These are phyloP conservation scores for Strigamia transsilvanica DNA, from an alignment of 2,888 invertebrate genomes.

Conservation along the genomic window DNA sequence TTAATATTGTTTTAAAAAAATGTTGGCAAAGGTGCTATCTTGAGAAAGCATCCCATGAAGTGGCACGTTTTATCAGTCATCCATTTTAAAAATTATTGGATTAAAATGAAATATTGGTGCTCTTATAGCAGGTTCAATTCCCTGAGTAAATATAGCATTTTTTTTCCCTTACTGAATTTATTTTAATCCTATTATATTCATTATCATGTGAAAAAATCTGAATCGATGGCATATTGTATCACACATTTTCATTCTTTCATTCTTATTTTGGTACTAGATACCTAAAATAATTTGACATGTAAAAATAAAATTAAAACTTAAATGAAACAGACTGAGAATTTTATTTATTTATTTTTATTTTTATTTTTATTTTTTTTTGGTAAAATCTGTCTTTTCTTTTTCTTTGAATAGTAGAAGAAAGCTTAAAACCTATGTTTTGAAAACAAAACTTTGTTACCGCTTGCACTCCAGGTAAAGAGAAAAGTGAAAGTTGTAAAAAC, in stretches of 20 bases:
- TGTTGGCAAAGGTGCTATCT: constrained; percentile 39
- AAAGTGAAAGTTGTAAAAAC: constrained; percentile 39
- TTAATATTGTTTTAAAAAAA: constrained; percentile 2
- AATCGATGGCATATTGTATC: constrained; percentile 41
- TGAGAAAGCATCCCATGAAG: constrained; percentile 47
- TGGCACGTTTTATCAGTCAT: constrained; percentile 47
- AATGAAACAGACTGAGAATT: too few relatives aligned
- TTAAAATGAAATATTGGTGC: constrained; percentile 49
- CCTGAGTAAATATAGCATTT: constrained; percentile 38
- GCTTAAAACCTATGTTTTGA: constrained; percentile 25
- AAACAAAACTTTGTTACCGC: background rate
- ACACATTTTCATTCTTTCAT: background rate
- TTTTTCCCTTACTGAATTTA: constrained; percentile 1
- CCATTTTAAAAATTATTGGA: constrained; percentile 43
- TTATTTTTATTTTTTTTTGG: too few relatives aligned
- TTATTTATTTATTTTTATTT: too few relatives aligned
- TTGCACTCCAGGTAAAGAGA: constrained; percentile 39
- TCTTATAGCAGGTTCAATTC: constrained; percentile 45
- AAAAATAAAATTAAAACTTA: constrained; percentile 9
- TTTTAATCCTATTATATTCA: constrained; percentile 45
- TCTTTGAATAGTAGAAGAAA: constrained; percentile 24
- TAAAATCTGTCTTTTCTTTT: background rate
- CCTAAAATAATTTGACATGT: background rate
- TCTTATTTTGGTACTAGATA: background rate
- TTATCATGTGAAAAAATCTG: constrained; percentile 45